Evolutionary conservation across 2,888 invertebrate species (phyloP).

Genomic region (Cabera pusaria): DNA sequence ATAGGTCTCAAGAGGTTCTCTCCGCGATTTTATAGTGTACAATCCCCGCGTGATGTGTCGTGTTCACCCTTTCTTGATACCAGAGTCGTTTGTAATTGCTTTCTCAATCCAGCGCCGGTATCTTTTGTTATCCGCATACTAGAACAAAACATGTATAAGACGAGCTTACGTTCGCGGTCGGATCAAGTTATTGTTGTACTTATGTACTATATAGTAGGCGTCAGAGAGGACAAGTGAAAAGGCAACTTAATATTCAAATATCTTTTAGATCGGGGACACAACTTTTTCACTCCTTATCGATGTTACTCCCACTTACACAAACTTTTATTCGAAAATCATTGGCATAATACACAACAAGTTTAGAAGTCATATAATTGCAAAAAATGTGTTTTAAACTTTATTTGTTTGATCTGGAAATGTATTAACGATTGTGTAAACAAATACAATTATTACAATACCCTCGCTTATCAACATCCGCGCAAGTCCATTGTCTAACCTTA

Average conservation of each 20-base stretch:
- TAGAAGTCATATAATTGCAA: too few species aligned
- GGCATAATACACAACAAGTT: too few species aligned
- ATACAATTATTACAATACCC: conserved; percentile 9
- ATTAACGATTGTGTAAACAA: conserved; percentile 12
- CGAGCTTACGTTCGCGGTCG: conserved; percentile 28
- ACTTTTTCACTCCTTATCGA: too few species aligned
- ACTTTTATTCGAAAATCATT: too few species aligned
- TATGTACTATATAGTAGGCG: too few species aligned
- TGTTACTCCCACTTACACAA: too few species aligned
- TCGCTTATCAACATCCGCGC: conserved; percentile 24
- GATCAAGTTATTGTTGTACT: conserved; percentile 23
- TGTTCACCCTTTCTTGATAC: conserved; percentile 55
- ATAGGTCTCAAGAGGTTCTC: too few species aligned
- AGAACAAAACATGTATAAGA: conserved; percentile 53
- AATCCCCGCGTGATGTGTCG: conserved; percentile 48
- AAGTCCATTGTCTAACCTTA: conserved; percentile 22
- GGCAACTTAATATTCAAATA: too few species aligned
- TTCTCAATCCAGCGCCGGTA: conserved; percentile 43
- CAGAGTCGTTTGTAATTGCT: conserved; percentile 63
- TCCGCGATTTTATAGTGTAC: not conserved
- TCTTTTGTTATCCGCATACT: conserved; percentile 53
- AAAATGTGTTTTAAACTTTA: too few species aligned
- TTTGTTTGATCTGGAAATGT: too few species aligned
- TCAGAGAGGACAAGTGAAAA: too few species aligned
- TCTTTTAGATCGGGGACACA: too few species aligned